Conservation (phyloP, 37 sponge, comb jelly and placozoan genomes). For the Geodia barretti region DNA sequence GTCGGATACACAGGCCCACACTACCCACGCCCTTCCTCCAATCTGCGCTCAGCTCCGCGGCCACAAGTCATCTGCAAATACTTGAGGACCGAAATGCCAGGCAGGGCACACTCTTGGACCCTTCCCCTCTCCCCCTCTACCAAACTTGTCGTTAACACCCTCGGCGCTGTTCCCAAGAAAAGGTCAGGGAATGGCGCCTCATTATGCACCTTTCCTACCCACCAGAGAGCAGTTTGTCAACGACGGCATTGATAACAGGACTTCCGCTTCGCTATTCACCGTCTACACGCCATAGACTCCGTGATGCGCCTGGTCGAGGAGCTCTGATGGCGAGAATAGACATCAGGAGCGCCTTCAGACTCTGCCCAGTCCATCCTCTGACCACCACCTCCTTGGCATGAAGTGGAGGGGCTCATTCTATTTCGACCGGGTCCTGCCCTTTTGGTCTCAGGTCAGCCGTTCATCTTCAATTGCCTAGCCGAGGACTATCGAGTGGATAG, state of each 20-base stretch:
- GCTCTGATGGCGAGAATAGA: neutral
- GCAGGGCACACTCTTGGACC: too few relatives aligned
- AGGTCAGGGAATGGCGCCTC: too few relatives aligned
- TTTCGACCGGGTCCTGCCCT: constrained; percentile 7
- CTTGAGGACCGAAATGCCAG: too few relatives aligned
- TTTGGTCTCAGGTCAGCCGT: constrained; percentile 22
- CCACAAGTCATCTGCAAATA: too few relatives aligned
- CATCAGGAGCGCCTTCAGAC: constrained; percentile 7
- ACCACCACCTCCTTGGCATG: constrained; percentile 16
- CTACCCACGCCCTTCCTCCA: too few relatives aligned
- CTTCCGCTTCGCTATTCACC: constrained; percentile 2
- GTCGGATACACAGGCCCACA: too few relatives aligned
- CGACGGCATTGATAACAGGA: constrained; percentile 1
- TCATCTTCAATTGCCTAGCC: constrained; percentile 11
- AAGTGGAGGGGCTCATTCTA: constrained; percentile 4
- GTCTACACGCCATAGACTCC: neutral
- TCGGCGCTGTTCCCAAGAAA: too few relatives aligned
- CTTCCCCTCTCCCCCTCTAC: too few relatives aligned
- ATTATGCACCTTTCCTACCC: too few relatives aligned
- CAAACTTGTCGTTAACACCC: too few relatives aligned
- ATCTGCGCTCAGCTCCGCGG: too few relatives aligned
- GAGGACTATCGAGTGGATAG: neutral
- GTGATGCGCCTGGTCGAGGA: neutral
- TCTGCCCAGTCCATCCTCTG: constrained; percentile 7
- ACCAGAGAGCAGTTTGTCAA: neutral